A percentile compares a stretch with the other conserved stretches of the same genome.
Evolutionary conservation across 2,113 vertebrate species (phyloP).

Genomic region (Thomomys bottae): DNA sequence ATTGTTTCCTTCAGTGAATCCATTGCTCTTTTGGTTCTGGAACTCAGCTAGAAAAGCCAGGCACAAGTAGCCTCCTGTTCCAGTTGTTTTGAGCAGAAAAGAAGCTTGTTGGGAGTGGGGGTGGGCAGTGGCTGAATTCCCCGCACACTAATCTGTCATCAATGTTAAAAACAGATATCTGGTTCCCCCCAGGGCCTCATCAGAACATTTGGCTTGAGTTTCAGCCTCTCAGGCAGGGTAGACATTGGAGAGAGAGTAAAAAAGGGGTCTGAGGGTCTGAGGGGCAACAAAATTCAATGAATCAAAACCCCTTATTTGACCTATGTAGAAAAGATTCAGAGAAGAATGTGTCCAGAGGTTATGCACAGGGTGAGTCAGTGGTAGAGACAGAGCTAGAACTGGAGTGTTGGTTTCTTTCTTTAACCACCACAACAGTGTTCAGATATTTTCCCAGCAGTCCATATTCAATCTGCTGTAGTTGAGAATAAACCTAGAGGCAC

Average conservation of each 20-base stretch:
- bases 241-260: not conserved
- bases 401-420: not conserved
- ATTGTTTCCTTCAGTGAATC: conserved; percentile 57
- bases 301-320: conserved; percentile 30
- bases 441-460: not conserved
- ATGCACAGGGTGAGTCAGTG: not conserved
- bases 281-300: conserved; percentile 11
- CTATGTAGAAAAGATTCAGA: not conserved
- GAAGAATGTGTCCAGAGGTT: not conserved
- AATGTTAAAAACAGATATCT: conserved; percentile 75
- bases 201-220: conserved; percentile 56
- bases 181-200: conserved; percentile 68
- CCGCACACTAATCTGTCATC: conserved; percentile 74
- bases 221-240: conserved; percentile 49
- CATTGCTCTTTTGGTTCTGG: not conserved
- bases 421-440: not conserved
- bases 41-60: conserved; percentile 55
- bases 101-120: conserved; percentile 59
- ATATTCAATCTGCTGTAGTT: not conserved
- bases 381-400: not conserved
- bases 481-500: not conserved
- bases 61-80: conserved; percentile 60
- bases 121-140: conserved; percentile 65
- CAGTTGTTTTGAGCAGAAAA: conserved; percentile 80
- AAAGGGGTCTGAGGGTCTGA: not conserved